Percentiles rank a stretch among this genome's conserved stretches.
phyloP scores from a whole-genome alignment of 2,888 invertebrate species.

The Ecdyonurus torrentis region DNA sequence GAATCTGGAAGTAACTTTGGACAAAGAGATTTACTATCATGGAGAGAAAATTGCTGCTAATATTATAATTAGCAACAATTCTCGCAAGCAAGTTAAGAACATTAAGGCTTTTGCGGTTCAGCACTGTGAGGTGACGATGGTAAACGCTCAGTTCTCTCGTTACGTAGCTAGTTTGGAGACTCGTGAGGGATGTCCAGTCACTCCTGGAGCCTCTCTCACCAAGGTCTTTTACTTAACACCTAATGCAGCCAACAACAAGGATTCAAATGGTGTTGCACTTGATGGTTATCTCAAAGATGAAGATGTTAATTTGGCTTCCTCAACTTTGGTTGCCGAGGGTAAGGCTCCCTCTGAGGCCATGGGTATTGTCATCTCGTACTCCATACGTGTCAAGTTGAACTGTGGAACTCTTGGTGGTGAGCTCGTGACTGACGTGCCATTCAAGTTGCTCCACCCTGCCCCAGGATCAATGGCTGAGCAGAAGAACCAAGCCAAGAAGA shows the following conservation, averaged over 20 bases:
- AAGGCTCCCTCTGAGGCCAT: constrained; percentile 69
- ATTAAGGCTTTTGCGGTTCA: constrained; percentile 75
- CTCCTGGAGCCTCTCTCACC: constrained; percentile 72
- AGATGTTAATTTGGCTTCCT: constrained; percentile 79
- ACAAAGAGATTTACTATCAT: constrained; percentile 78
- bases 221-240: constrained; percentile 78
- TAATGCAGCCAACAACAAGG: constrained; percentile 73
- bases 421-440: constrained; percentile 74
- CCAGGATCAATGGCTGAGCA: constrained; percentile 62
- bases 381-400: constrained; percentile 70
- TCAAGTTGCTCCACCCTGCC: constrained; percentile 74
- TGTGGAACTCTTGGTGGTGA: constrained; percentile 83
- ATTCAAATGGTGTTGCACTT: constrained; percentile 72
- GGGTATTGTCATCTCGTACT: constrained; percentile 84
- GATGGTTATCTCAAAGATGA: constrained; percentile 81
- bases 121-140: constrained; percentile 82
- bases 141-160: constrained; percentile 79
- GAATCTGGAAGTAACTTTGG: constrained; percentile 73
- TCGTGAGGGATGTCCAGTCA: constrained; percentile 84
- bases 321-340: constrained; percentile 65
- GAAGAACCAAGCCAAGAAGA: constrained; percentile 61
- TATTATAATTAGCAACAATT: constrained; percentile 70
- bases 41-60: constrained; percentile 77
- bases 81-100: constrained; percentile 74
- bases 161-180: constrained; percentile 78